Evolutionary conservation across 2,113 vertebrate species (phyloP), one percentile per base, ranked within the genome.

Genomic region (Nesogale talazaci): DNA sequence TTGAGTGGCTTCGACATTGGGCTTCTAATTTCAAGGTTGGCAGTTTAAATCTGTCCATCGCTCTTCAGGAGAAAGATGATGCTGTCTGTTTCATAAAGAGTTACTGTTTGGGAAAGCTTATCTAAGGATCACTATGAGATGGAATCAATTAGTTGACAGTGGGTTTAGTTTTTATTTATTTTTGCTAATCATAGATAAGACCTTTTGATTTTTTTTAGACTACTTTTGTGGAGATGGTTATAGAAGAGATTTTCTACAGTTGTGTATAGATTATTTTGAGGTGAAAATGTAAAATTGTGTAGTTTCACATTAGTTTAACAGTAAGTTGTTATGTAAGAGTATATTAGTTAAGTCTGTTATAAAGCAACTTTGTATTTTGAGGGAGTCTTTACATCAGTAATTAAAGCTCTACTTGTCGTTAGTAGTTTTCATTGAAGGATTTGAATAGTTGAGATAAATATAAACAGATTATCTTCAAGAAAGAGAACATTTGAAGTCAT

Each of bases 271-370:
- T 82, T 17, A 83, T 78, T 78, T 83, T 67, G 56, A 83, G 27
- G 34, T 79, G 29, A 91, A 83, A 79, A 89, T 91, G 22, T 91
- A 94, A 89, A 86, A 38, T 52, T 46, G 9, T 79, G 15, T 61
- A 89, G 19, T 88, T 91, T 94, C 77, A 65, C 23, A 77, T 59
- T 82, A 94, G 23, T 65, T 65, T 38, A 77, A 86, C 88, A 56
- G 17, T 12, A 20, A 61, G 6, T 75, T 88, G 80, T 94, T 12
- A 82, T 77, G 75, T 75, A 20, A 74, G 22, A 92, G n/a, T 70
- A 34, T 1, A 20, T 83, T 40, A 56, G 3, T 79, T 90, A 72
- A 67, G 70, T 80, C 74, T 93, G n/a, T 40, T 27, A 80, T 88
- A 69, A 52, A 88, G 80, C 10, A 4, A 69, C 59, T 52, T 83